Evolutionary conservation across 1,140 invertebrate genomes (phyloP), one percentile per base, ranked within the genome.

Genomic region (Caenorhabditis briggsae): DNA sequence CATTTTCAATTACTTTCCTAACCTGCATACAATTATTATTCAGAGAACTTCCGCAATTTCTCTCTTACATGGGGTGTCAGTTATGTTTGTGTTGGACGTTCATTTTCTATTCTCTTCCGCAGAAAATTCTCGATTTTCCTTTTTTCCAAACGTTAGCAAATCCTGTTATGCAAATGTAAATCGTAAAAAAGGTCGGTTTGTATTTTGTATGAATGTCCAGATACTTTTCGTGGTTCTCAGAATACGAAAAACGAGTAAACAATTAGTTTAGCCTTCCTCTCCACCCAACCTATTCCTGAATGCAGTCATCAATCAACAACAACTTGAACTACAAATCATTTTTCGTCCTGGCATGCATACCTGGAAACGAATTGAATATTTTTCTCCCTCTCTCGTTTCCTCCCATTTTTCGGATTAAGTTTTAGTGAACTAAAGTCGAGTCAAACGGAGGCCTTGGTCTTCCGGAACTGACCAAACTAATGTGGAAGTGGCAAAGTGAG

Each of bases 241-340:
- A 61, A 70, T 18, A 70, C 16, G 64, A 41, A 11, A 70, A 70
- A 16, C 0, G 64, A 70, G 64, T 46, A 70, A 70, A 70, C 64
- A 70, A 70, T 70, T 70, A 70, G 64, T 46, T 43, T 33, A 46
- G 41, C 41, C 33, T 33, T 33, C 33, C 33, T 33, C 33, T 64
- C 59, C 5, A 11, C 14, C 59, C 59, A 33, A 25, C n/a, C 25
- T n/a, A n/a, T n/a, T 9, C 41, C 1, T 70, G 18, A 46, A 43
- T 43, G 64, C 33, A 70, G 20, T 70, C 64, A 70, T 70, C 33
- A 70, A 70, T 70, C 64, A 70, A 70, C 64, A 70, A 70, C 64
- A 70, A 70, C 64, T 46, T 46, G 64, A 46, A 70, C 64, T 43
- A 70, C 48, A 82, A 82, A 58, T 82, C 56, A 56, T 58, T 82